A percentile compares a stretch with the other conserved stretches of the same genome.
Conservation (phyloP, 2,888 invertebrate genomes). For the Chrysolina haemoptera region DNA sequence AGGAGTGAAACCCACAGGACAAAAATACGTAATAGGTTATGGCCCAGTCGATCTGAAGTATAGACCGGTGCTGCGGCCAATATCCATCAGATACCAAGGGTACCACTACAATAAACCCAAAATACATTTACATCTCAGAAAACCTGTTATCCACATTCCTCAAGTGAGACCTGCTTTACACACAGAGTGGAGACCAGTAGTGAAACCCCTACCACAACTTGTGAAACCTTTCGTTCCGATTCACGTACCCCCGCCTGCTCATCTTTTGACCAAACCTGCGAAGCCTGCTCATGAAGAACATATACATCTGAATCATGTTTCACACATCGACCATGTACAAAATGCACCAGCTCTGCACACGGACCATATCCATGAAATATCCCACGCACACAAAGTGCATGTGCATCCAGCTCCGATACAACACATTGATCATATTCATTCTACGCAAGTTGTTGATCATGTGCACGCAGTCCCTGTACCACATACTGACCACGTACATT, state of each 20-base stretch:
- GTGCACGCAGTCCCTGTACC: constrained; percentile 33
- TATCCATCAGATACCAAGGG: constrained; percentile 52
- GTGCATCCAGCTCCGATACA: constrained; percentile 37
- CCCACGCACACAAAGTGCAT: constrained; percentile 21
- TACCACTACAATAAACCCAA: constrained; percentile 55
- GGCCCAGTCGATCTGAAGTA: constrained; percentile 60
- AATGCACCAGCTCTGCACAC: constrained; percentile 31
- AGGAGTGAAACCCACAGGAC: constrained; percentile 59
- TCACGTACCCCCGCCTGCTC: constrained; percentile 41
- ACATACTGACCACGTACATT: constrained; percentile 46
- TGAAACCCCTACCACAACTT: constrained; percentile 32
- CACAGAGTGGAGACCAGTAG: constrained; percentile 38
- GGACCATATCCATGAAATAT: constrained; percentile 36
- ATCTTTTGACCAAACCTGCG: constrained; percentile 33
- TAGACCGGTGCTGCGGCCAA: constrained; percentile 60
- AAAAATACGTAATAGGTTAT: constrained; percentile 61
- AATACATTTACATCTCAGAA: constrained; percentile 51
- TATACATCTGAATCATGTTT: constrained; percentile 48
- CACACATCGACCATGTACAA: constrained; percentile 52
- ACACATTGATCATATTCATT: constrained; percentile 52
- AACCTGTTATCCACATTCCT: constrained; percentile 45
- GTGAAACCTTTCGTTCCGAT: constrained; percentile 48
- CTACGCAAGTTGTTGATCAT: constrained; percentile 44
- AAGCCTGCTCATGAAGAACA: constrained; percentile 42
- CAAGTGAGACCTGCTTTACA: constrained; percentile 37